Evolutionary conservation across 2,888 invertebrate species (phyloP).

Genomic region (Athetis lepigone): DNA sequence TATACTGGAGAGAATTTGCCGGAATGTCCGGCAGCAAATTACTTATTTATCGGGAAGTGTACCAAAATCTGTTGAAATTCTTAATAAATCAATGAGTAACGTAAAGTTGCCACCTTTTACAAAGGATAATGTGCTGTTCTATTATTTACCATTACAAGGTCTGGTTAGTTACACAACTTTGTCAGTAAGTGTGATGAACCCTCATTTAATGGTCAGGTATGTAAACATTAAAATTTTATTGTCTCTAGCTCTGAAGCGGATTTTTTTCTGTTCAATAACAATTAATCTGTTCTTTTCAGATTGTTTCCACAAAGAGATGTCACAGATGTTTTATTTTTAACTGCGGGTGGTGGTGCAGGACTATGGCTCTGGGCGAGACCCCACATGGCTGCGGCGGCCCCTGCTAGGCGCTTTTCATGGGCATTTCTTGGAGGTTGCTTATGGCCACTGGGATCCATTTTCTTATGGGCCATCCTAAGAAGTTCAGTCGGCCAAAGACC

Average conservation of each 20-base stretch:
- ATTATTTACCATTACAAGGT: conserved; percentile 94
- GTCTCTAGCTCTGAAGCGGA: not conserved
- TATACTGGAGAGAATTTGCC: conserved; percentile 81
- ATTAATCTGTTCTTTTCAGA: conserved; percentile 82
- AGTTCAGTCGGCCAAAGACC: conserved; percentile 94
- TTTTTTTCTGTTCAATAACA: not conserved
- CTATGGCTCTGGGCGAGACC: conserved; percentile 95
- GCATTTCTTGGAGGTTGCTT: conserved; percentile 94
- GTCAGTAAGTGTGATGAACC: conserved; percentile 96
- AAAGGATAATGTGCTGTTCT: conserved; percentile 93
- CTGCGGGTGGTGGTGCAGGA: conserved; percentile 95
- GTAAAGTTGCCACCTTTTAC: conserved; percentile 92
- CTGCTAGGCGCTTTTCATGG: conserved; percentile 92
- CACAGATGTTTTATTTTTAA: conserved; percentile 95
- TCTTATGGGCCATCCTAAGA: conserved; percentile 96
- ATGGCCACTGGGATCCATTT: conserved; percentile 97
- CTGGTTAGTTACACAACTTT: conserved; percentile 94
- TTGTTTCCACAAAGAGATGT: conserved; percentile 94
- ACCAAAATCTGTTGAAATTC: conserved; percentile 79
- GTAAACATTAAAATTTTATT: conserved; percentile 32
- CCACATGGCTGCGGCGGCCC: conserved; percentile 93
- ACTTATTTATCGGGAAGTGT: conserved; percentile 75
- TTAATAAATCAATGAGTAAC: conserved; percentile 82
- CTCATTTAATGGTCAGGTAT: conserved; percentile 93
- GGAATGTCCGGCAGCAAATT: conserved; percentile 76